phyloP scores from a whole-genome alignment of 2,113 vertebrate species.

The Lonchura striata region DNA sequence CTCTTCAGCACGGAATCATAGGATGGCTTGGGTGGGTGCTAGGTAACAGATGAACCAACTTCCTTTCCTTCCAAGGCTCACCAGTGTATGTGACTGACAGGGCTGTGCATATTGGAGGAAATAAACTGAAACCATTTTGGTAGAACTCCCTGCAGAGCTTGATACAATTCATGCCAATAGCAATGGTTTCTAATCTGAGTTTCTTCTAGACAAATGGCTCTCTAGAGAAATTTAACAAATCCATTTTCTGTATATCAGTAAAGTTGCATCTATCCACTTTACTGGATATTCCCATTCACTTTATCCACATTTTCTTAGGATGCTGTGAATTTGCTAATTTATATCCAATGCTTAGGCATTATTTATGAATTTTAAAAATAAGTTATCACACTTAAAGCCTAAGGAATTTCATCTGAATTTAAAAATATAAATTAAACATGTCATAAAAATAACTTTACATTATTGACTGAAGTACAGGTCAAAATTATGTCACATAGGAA shows the following conservation, averaged over 20 bases:
- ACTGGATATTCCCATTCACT: not conserved
- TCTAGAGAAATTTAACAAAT: not conserved
- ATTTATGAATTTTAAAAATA: not conserved
- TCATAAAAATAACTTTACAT: not conserved
- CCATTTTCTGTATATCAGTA: not conserved
- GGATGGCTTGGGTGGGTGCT: not conserved
- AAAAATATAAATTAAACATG: not conserved
- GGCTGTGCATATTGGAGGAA: not conserved
- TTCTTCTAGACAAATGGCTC: not conserved
- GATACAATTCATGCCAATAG: not conserved
- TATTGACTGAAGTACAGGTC: not conserved
- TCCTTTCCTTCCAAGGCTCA: not conserved
- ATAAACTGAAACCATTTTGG: not conserved
- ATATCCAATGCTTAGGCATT: not conserved
- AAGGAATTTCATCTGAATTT: not conserved
- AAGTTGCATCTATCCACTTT: not conserved
- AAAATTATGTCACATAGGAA: not conserved
- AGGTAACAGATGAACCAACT: not conserved
- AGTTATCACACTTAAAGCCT: not conserved
- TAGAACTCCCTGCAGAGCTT: not conserved
- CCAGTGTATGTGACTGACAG: not conserved
- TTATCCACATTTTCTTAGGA: not conserved
- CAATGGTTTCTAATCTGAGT: not conserved
- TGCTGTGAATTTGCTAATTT: not conserved
- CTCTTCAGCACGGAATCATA: not conserved